These are phyloP conservation scores for Trididemnum clinides DNA, from an alignment of 23 tunicate genomes.

Conservation along the genomic window DNA sequence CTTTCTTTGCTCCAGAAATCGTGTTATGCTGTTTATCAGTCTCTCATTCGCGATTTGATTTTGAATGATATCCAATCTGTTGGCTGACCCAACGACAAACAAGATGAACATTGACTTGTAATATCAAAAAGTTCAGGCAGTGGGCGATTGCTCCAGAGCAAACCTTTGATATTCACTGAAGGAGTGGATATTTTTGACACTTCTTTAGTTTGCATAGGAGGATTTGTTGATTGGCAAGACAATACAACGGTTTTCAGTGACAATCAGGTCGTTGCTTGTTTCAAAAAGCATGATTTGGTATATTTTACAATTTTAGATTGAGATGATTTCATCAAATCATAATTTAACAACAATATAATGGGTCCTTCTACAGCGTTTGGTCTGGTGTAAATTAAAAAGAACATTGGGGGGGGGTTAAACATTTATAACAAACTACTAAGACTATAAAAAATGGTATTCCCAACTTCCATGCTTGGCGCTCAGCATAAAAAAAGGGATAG, in stretches of 20 bases:
- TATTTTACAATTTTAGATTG: background rate
- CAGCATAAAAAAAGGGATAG: too few species aligned
- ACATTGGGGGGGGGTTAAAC: conserved; percentile 1
- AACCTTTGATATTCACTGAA: background rate
- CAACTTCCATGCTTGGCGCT: too few species aligned
- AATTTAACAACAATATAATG: background rate
- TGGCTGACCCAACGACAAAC: background rate
- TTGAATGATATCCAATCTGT: background rate
- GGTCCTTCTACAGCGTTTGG: conserved; percentile 15
- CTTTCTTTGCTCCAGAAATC: background rate
- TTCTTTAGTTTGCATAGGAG: background rate
- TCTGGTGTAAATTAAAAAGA: conserved; percentile 15
- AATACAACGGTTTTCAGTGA: background rate
- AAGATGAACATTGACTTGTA: background rate
- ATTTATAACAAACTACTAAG: background rate
- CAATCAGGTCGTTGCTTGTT: background rate
- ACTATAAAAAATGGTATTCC: too few species aligned
- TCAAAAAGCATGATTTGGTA: background rate
- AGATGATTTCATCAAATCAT: conserved; percentile 5
- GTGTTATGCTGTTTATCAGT: background rate
- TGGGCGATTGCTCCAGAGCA: conserved; percentile 14
- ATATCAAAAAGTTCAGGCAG: background rate
- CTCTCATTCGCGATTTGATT: conserved; percentile 16
- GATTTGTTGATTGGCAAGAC: conserved; percentile 16
- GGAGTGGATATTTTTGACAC: conserved; percentile 9